Evolutionary conservation across 2,888 invertebrate genomes (phyloP).

Genomic region (Cataglyphis albicans): DNA sequence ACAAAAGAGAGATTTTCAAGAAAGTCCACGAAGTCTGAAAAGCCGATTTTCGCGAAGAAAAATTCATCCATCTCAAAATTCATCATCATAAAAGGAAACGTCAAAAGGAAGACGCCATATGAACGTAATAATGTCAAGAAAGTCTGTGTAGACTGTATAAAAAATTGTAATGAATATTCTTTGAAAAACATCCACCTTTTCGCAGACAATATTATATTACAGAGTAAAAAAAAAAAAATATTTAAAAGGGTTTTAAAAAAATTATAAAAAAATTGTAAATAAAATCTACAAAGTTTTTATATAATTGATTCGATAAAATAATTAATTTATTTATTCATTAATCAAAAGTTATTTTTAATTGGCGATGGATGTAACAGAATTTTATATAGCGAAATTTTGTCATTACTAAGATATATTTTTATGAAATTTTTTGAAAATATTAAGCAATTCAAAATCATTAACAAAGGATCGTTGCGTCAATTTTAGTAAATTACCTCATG

Average conservation of each 20-base stretch:
- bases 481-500: slow-evolving; percentile 91
- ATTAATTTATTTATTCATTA: neutral
- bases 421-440: neutral
- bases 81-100: neutral
- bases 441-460: neutral
- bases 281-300: neutral
- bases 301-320: neutral
- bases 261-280: neutral
- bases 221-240: neutral
- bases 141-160: neutral
- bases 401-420: neutral
- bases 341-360: neutral
- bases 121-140: neutral
- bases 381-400: neutral
- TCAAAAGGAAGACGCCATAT: neutral
- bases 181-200: neutral
- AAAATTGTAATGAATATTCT: neutral
- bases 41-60: slow-evolving; percentile 15
- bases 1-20: slow-evolving; percentile 57
- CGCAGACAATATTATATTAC: neutral
- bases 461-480: neutral
- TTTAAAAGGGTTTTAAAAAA: neutral
- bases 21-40: slow-evolving; percentile 36
- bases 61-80: neutral
- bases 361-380: neutral